phyloP scores from a whole-genome alignment of 1,140 invertebrate genomes.

The Solenopsis fugax region DNA sequence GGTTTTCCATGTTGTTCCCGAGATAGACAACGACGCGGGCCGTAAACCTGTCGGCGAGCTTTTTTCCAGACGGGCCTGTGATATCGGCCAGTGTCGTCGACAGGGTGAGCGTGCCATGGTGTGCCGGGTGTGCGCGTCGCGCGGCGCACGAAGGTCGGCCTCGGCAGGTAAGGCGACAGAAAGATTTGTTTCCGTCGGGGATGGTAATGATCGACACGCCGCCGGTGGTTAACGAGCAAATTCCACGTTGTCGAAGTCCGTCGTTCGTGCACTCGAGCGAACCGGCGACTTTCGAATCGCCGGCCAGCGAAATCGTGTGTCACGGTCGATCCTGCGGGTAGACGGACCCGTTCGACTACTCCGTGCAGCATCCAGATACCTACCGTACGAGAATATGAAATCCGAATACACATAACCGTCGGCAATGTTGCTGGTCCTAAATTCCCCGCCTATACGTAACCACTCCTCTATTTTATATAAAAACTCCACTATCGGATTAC shows the following conservation, averaged over 20 bases:
- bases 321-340: slow-evolving; percentile 79
- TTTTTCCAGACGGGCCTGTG: slow-evolving; percentile 49
- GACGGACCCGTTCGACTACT: slow-evolving; percentile 58
- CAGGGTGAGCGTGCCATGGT: not conserved
- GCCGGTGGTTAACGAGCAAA: slow-evolving; percentile 75
- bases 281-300: slow-evolving; percentile 80
- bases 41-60: slow-evolving; percentile 50
- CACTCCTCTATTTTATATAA: not conserved
- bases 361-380: slow-evolving; percentile 38
- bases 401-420: slow-evolving; percentile 25
- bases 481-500: slow-evolving; percentile 18
- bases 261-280: slow-evolving; percentile 67
- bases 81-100: slow-evolving; percentile 61
- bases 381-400: slow-evolving; percentile 34
- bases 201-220: slow-evolving; percentile 76
- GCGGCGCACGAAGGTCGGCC: slow-evolving; percentile 34
- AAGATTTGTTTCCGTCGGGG: slow-evolving; percentile 79
- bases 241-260: slow-evolving; percentile 68
- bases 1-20: slow-evolving; percentile 36
- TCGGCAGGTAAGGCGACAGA: slow-evolving; percentile 60
- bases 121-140: not conserved
- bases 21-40: slow-evolving; percentile 38
- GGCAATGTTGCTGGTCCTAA: not conserved
- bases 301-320: slow-evolving; percentile 78
- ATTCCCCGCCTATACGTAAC: slow-evolving; percentile 15